Base-by-base conservation (phyloP, 2,797 vertebrate species). In the Manis crassicaudata region DNA sequence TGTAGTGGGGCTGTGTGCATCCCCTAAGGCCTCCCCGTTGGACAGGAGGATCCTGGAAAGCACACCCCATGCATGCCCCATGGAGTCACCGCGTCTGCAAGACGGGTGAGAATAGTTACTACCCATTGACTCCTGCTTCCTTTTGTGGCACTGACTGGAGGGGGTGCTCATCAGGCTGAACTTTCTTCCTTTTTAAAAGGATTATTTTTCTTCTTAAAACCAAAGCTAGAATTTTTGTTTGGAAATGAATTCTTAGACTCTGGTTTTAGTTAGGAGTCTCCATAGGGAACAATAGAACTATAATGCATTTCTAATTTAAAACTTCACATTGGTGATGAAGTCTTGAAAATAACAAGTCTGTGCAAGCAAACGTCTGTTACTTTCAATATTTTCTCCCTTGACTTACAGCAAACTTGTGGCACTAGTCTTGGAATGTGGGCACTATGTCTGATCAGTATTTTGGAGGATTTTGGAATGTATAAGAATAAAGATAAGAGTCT, bases 311-410 rank as follows among this genome's bases (percentile, higher is more conserved):
- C 88, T 92, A 97, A 91, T 95, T 86, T 94, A 96, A 98, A 98
- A 70, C 75, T 95, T 88, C 77, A 18, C 58, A 80, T 97, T 97
- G 97, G 92, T 96, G 90, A 95, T 67, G 84, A 96, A 96, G 72
- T 95, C 96, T 97, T 97, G 97, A 98, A 98, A 98, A 96, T 92
- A 97, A 97, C 94, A 95, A 95, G 54, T 90, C 79, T 52, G 96
- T 81, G 87, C 43, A 97, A 97, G 81, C 35, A 97, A 35, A 68
- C 90, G 96, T 86, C 77, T 98, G 97, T 93, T 97, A 0, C 40
- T 97, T 97, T 96, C 90, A 97, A 93, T 92, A 75, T 85, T 97
- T 97, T 79, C 95, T 89, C 86, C 81, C 84, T 91, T 90, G 90
- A 95, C 86, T 95, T 97, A 65, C 50, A 97, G 60, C 73, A 97